Conservation (phyloP, 2,888 invertebrate genomes). For the Tachina grossa region DNA sequence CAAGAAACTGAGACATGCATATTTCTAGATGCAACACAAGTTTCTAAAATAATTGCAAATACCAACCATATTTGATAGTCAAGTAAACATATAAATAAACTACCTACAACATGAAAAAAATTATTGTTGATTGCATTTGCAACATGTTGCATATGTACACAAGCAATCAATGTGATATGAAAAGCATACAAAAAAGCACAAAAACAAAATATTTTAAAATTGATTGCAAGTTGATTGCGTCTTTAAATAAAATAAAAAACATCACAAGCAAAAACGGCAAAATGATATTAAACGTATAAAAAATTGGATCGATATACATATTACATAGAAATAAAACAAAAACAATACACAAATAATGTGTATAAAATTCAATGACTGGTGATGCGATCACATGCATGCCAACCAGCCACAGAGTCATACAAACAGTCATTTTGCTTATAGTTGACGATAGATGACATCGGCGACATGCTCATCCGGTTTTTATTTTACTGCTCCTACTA, state of each 20-base stretch:
- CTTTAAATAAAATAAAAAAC: conserved; percentile 60
- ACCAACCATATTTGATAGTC: conserved; percentile 38
- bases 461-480: conserved; percentile 71
- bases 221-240: conserved; percentile 71
- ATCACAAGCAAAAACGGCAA: conserved; percentile 19
- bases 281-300: conserved; percentile 37
- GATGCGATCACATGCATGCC: conserved; percentile 65
- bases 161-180: conserved; percentile 67
- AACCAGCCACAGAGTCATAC: conserved; percentile 56
- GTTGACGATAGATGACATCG: conserved; percentile 69
- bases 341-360: conserved; percentile 41
- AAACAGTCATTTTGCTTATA: conserved; percentile 64
- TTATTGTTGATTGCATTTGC: conserved; percentile 74
- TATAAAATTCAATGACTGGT: conserved; percentile 69
- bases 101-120: conserved; percentile 63
- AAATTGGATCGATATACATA: conserved; percentile 67
- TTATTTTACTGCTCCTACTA: conserved; percentile 44
- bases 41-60: not conserved
- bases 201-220: conserved; percentile 64
- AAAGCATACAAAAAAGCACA: conserved; percentile 47
- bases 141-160: conserved; percentile 69
- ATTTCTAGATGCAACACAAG: not conserved
- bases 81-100: conserved; percentile 43
- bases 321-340: conserved; percentile 20
- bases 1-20: too few species aligned